Base-by-base conservation (phyloP, 2,888 invertebrate genomes). In the Amphipyra tragopoginis region DNA sequence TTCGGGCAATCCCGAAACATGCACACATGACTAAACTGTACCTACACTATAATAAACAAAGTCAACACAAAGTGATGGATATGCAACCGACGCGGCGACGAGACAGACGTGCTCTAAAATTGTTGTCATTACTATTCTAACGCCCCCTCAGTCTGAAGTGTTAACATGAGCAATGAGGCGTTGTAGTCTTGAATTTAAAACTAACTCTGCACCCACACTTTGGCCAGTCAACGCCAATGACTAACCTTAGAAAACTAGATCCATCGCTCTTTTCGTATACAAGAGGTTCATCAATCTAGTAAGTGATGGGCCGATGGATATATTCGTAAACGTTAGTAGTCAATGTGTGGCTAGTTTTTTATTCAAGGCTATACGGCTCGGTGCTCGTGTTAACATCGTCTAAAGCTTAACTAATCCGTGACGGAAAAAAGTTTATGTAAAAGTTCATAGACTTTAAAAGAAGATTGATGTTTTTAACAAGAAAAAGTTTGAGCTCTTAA, bases 151-250 rank as follows among this genome's bases (percentile, higher is more conserved):
- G 13, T 51, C 26, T 38, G 49, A 40, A 56, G 75, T 57, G 70
- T 56, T 50, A 50, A 70, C 70, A 63, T 70, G 64, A 56, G 29
- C 52, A 56, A 70, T 74, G 71, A 70, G 29, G 49, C 39, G 73
- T 54, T 39, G 39, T 34, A 45, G 39, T 43, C 42, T 53, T 53
- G 45, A 70, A 52, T 56, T 50, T 36, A 50, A 53, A 74, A 56
- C 44, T 21, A 34, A 21, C 7, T 38, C 13, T 38, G n/a, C 8
- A 7, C 29, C 11, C 56, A 51, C 42, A 45, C 38, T 14, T 39
- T 49, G 8, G 34, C 38, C 11, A 52, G 29, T 43, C 14, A 36
- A 21, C 21, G 10, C 26, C 13, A 53, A 70, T 29, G 34, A 34
- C 42, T n/a, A 65, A 68, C 34, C 8, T 65, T n/a, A 38, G 9